phyloP scores from a whole-genome alignment of 2,888 invertebrate species.

The Callosobruchus maculatus region DNA sequence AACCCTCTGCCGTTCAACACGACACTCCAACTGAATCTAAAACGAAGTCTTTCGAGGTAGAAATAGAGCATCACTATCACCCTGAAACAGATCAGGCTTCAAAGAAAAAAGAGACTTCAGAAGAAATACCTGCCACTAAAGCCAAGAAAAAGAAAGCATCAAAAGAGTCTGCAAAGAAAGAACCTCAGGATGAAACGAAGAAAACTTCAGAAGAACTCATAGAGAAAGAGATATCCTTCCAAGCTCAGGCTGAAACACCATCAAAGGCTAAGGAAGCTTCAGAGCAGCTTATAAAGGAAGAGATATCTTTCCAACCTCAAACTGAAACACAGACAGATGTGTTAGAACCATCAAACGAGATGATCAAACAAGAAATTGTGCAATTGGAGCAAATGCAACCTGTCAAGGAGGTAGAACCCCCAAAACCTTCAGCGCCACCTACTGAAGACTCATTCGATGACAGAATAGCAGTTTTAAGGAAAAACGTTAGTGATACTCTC shows the following conservation, averaged over 20 bases:
- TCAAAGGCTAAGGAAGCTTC: no score
- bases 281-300: background rate
- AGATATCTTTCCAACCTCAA: background rate
- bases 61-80: background rate
- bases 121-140: no score
- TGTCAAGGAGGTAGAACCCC: background rate
- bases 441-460: slow-evolving; percentile 19
- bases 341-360: background rate
- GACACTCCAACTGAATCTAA: no score
- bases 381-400: background rate
- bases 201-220: no score
- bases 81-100: background rate
- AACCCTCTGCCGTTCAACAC: background rate
- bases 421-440: background rate
- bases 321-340: background rate
- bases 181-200: no score
- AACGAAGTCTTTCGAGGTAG: background rate
- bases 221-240: no score
- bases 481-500: slow-evolving; percentile 45
- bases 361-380: background rate
- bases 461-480: slow-evolving; percentile 40
- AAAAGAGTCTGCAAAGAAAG: no score
- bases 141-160: no score
- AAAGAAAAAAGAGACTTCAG: no score
- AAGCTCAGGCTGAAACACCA: no score